Evolutionary conservation across 1,140 invertebrate genomes (phyloP), one percentile per base, ranked within the genome.

Genomic region (Apolygus lucorum): DNA sequence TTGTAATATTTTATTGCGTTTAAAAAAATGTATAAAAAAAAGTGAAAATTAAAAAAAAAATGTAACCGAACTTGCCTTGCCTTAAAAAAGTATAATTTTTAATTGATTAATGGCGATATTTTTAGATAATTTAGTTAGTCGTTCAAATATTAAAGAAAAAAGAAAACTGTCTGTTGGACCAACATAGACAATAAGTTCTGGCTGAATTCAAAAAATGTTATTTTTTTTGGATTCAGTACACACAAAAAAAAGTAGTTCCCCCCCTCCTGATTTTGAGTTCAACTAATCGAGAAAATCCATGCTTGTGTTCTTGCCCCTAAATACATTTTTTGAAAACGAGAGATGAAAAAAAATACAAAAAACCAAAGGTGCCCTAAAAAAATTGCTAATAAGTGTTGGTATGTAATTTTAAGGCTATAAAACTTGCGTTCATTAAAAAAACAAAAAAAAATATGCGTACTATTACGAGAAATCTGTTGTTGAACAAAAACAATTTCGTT

Each of bases 301-400:
- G 69, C 54, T 70, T 70, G 69, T 70, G 63, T 64, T 62, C 67
- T 67, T 72, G 71, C 65, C 68, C 71, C 63, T 64, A 24, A 54
- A 21, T n/a, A 63, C 17, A 8, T 17, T 24, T 17, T 54, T 70
- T 34, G 49, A 42, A 52, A 70, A 28, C 63, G 42, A 64, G 66
- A 59, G 54, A 59, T 59, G 54, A 66, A 62, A 69, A 63, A n/a
- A 65, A 52, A 52, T 52, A 70, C 29, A 67, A 22, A 70, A 71
- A 73, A 73, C 72, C 72, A 73, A 73, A 73, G 72, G 72, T 73
- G 72, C 72, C 72, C 72, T 73, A 70, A 69, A 59, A 59, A 70
- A 59, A 69, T 69, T 70, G 63, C 42, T 70, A 70, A 24, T 65
- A 69, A 62, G 54, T 69, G 62, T 70, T 65, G 63, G 62, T 52